Conservation (phyloP, 1,140 invertebrate genomes). For the Anadara kagoshimensis region DNA sequence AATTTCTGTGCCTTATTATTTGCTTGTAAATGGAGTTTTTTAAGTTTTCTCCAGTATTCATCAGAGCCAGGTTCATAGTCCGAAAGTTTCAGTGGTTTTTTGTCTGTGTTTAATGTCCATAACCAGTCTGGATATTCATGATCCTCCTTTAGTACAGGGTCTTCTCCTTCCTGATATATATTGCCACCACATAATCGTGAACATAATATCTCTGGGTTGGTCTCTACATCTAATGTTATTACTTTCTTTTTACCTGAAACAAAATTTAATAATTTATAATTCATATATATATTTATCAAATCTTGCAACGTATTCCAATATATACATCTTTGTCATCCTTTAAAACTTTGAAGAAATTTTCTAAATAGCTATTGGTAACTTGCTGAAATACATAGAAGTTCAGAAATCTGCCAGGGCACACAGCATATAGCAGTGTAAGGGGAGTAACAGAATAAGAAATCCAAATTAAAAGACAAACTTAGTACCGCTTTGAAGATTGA, state of each 20-base stretch:
- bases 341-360: not conserved
- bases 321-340: not conserved
- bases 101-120: slow-evolving; percentile 82
- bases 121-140: slow-evolving; percentile 95
- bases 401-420: not conserved
- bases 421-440: no score
- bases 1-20: not conserved
- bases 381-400: not conserved
- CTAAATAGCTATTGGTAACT: not conserved
- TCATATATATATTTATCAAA: not conserved
- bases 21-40: slow-evolving; percentile 22
- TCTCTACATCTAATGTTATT: slow-evolving; percentile 80
- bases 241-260: slow-evolving; percentile 45
- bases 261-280: not conserved
- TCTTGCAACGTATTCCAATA: not conserved
- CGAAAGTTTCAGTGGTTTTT: slow-evolving; percentile 79
- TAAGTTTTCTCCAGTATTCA: slow-evolving; percentile 83
- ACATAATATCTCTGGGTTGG: slow-evolving; percentile 86
- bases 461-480: no score
- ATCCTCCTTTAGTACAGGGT: slow-evolving; percentile 88
- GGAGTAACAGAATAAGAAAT: no score
- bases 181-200: slow-evolving; percentile 91
- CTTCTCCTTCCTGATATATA: slow-evolving; percentile 83
- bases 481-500: no score
- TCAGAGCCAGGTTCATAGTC: slow-evolving; percentile 87